Percentiles rank a stretch among this genome's conserved stretches.
Evolutionary conservation across 2,888 invertebrate species (phyloP).

Genomic region (Hyppa rectilinea): DNA sequence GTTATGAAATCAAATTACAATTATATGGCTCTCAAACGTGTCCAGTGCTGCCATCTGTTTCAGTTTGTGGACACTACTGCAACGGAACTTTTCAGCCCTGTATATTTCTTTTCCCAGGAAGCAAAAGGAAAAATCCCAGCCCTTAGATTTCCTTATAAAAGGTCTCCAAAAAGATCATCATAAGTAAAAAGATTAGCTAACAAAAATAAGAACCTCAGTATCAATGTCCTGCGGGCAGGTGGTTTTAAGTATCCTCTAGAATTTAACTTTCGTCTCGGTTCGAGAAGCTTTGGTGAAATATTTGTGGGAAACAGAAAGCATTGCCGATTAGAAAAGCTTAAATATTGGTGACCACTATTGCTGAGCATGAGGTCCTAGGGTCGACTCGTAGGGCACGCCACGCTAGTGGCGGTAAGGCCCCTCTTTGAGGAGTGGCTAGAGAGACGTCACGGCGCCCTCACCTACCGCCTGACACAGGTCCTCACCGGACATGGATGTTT

Average conservation of each 20-base stretch:
- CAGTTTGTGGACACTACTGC: not conserved
- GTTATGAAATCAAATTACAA: not conserved
- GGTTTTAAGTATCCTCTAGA: not conserved
- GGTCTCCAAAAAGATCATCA: not conserved
- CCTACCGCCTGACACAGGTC: too few relatives aligned
- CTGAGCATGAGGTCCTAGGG: too few relatives aligned
- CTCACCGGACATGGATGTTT: too few relatives aligned
- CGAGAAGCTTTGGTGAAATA: not conserved
- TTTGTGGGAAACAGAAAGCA: too few relatives aligned
- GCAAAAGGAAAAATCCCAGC: not conserved
- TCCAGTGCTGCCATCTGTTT: constrained; percentile 52
- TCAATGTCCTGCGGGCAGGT: not conserved
- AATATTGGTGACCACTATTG: too few relatives aligned
- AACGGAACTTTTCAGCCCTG: not conserved
- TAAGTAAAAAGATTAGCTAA: not conserved
- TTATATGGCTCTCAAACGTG: not conserved
- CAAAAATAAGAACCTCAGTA: not conserved
- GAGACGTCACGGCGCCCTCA: too few relatives aligned
- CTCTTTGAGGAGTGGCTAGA: too few relatives aligned
- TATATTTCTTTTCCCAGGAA: too few relatives aligned
- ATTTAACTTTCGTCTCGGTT: not conserved
- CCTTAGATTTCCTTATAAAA: not conserved
- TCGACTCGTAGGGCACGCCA: too few relatives aligned
- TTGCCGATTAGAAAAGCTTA: too few relatives aligned
- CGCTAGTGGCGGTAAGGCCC: too few relatives aligned